phyloP scores from a whole-genome alignment of 2,113 vertebrate species.

The Rana temporaria region DNA sequence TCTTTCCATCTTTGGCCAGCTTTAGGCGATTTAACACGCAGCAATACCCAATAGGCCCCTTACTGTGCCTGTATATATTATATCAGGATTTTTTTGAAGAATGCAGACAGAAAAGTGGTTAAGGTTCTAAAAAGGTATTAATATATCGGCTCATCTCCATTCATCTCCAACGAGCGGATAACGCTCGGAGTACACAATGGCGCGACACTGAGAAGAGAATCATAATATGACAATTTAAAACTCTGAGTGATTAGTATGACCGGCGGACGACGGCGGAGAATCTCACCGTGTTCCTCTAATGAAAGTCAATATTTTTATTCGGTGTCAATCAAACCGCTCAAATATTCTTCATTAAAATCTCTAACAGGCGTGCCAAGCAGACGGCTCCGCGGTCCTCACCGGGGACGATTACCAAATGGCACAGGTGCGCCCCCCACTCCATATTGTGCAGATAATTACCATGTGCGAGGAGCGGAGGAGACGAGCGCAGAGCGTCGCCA shows the following conservation, averaged over 20 bases:
- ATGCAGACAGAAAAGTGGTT: too few relatives aligned
- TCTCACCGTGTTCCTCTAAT: slow-evolving; percentile 28
- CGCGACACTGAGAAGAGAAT: neutral
- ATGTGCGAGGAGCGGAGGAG: too few relatives aligned
- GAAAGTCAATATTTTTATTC: slow-evolving; percentile 49
- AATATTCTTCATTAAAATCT: slow-evolving; percentile 56
- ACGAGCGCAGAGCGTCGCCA: too few relatives aligned
- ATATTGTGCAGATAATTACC: slow-evolving; percentile 29
- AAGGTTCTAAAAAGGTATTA: neutral
- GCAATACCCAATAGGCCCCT: too few relatives aligned
- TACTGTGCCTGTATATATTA: too few relatives aligned
- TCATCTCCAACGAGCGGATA: neutral
- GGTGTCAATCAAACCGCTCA: slow-evolving; percentile 38
- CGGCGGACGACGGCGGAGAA: neutral
- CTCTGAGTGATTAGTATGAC: neutral
- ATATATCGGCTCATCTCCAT: neutral
- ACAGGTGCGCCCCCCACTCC: slow-evolving; percentile 57
- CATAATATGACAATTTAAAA: neutral
- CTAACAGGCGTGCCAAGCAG: slow-evolving; percentile 41
- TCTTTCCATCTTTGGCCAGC: too few relatives aligned
- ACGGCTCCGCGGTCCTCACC: slow-evolving; percentile 31
- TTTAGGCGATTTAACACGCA: too few relatives aligned
- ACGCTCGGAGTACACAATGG: too few relatives aligned
- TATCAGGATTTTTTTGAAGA: too few relatives aligned
- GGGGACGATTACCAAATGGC: slow-evolving; percentile 28